Base-by-base conservation (phyloP, 2,797 vertebrate species). In the Anas flavirostris region DNA sequence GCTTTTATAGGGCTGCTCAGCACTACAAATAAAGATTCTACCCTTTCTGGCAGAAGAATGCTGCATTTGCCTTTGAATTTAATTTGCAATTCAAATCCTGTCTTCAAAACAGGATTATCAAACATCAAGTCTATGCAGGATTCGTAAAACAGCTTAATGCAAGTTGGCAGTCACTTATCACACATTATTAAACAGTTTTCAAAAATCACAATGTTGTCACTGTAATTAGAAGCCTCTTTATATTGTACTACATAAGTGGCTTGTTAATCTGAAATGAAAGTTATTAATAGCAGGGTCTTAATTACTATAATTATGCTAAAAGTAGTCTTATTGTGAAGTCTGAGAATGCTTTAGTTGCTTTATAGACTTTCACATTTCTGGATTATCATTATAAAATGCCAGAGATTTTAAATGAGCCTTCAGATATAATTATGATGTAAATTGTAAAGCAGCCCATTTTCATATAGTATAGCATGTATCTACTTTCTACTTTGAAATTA, bases 241-340 rank as follows among this genome's bases (percentile, higher is more conserved):
- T 79, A 82, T 94, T 90, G 77, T 95, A 74, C 79, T 90, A 53
- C 60, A 66, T 86, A 88, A 93, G 56, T 91, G 77, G 56, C 56
- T 93, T 90, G 67, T 95, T 95, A 91, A 92, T 95, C 85, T 93
- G 80, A 90, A 90, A 91, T 62, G 91, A 69, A 90, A 87, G 52
- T 86, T 95, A 92, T 92, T 92, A 96, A 95, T 68, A 90, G 74
- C 91, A 70, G 44, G 7, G 29, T 77, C 80, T 95, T 96, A 94
- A 95, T 95, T 94, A 66, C 80, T 93, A 8, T 84, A 94, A 92
- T 96, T 97, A 92, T 41, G 56, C 88, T 84, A 96, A 80, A 95
- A 88, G 48, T 84, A 80, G 53, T 90, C 77, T 68, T 88, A 12
- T 82, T 92, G 28, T 94, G 92, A 91, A 89, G 67, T n/a, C 70